phyloP scores from a whole-genome alignment of 2,113 vertebrate genomes.

The Megaceryle maxima region DNA sequence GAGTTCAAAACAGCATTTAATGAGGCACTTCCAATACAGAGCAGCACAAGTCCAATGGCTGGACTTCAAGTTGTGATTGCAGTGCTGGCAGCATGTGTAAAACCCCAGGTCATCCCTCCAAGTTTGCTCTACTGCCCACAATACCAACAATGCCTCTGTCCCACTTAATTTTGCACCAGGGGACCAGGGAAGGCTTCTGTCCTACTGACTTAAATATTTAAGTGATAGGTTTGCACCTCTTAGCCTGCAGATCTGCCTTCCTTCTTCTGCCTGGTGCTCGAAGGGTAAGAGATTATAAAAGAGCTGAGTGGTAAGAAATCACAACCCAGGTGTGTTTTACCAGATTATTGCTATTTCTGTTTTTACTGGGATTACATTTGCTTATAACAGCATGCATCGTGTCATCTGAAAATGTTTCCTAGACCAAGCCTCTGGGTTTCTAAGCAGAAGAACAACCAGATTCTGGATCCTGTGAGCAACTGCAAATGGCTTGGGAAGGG shows the following conservation, averaged over 20 bases:
- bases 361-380: not conserved
- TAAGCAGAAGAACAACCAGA: not conserved
- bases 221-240: not conserved
- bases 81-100: not conserved
- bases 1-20: conserved; percentile 9
- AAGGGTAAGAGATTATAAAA: not conserved
- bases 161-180: not conserved
- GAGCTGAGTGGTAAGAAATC: not conserved
- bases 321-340: not conserved
- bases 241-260: not conserved
- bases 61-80: not conserved
- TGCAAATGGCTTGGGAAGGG: not conserved
- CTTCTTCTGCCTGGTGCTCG: not conserved
- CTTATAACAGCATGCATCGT: not conserved
- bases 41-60: not conserved
- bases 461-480: not conserved
- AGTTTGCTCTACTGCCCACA: not conserved
- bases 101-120: rapidly evolving
- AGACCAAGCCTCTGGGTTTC: not conserved
- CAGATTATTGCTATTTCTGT: not conserved
- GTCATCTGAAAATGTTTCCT: not conserved
- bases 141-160: not conserved
- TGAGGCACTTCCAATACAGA: not conserved
- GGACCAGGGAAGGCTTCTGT: not conserved
- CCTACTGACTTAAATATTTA: not conserved